Conservation (phyloP, 2,797 vertebrate species). For the Syngnathus acus region DNA sequence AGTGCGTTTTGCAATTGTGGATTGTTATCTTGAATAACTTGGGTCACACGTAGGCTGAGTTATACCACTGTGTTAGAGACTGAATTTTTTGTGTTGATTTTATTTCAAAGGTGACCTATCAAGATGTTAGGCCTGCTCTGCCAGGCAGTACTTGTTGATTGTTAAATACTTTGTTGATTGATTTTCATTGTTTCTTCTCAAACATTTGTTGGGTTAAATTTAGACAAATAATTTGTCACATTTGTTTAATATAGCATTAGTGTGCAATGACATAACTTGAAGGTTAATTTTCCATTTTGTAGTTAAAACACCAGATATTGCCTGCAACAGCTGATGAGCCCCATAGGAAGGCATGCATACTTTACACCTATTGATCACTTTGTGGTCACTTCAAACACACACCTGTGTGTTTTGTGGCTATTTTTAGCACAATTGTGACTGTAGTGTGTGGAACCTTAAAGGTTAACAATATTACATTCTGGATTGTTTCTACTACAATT, state of each 20-base stretch:
- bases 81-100: too few species aligned
- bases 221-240: background rate
- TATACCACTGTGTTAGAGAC: too few species aligned
- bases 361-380: conserved; percentile 33
- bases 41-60: too few species aligned
- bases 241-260: background rate
- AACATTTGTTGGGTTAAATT: background rate
- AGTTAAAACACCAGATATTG: conserved; percentile 6
- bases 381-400: conserved; percentile 15
- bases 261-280: background rate
- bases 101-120: too few species aligned
- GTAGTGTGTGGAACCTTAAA: background rate
- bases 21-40: too few species aligned
- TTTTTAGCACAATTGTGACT: background rate
- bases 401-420: background rate
- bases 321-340: conserved; percentile 32
- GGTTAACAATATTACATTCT: background rate
- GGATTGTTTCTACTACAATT: background rate
- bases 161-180: background rate
- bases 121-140: background rate
- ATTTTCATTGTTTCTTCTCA: background rate
- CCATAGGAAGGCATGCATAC: conserved; percentile 42
- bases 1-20: too few species aligned
- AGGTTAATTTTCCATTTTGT: conserved; percentile 7
- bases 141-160: background rate